These are phyloP conservation scores for Perca fluviatilis DNA, from an alignment of 2,113 vertebrate genomes.

Conservation along the genomic window DNA sequence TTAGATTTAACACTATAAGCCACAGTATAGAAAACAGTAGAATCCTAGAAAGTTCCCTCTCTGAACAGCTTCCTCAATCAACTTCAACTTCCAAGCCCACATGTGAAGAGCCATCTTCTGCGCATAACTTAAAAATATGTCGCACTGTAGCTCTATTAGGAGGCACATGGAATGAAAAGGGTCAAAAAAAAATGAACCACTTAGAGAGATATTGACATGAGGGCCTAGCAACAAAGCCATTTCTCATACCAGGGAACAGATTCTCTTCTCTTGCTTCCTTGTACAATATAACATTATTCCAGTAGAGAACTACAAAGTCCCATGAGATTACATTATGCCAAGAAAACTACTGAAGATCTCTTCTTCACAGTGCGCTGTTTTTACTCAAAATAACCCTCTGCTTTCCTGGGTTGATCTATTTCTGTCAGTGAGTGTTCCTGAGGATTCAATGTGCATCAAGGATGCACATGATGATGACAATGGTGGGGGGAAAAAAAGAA, in stretches of 20 bases:
- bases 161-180: background rate
- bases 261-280: constrained; percentile 6
- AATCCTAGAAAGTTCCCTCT: background rate
- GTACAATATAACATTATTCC: background rate
- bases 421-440: constrained; percentile 18
- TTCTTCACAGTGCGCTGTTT: constrained; percentile 23
- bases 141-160: background rate
- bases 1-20: no score
- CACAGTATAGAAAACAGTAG: background rate
- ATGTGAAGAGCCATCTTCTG: background rate
- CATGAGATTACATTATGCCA: background rate
- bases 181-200: constrained; percentile 9
- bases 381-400: constrained; percentile 49
- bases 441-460: background rate
- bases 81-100: background rate
- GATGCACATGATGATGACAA: constrained; percentile 37
- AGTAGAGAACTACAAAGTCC: background rate
- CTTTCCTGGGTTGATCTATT: constrained; percentile 39
- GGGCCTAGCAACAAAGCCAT: constrained; percentile 15
- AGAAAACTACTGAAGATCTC: constrained; percentile 23
- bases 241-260: background rate
- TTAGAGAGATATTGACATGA: constrained; percentile 20
- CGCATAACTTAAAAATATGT: constrained; percentile 7
- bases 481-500: constrained; percentile 13
- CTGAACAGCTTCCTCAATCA: background rate